These are phyloP conservation scores for Bovichtus variegatus DNA, from an alignment of 2,797 vertebrate genomes.

Conservation along the genomic window DNA sequence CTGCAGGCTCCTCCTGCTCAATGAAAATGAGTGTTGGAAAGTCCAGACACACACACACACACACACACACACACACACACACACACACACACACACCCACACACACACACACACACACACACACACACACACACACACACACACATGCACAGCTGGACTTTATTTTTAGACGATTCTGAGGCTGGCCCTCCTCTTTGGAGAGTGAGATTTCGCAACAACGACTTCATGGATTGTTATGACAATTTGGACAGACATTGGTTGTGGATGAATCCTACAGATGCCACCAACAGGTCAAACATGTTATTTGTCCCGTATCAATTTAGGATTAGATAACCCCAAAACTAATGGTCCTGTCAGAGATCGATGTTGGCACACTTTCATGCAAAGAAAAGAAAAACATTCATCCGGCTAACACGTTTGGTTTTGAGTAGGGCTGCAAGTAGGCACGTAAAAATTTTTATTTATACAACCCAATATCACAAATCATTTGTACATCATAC, in stretches of 20 bases:
- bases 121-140: neutral
- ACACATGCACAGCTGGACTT: neutral
- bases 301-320: neutral
- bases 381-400: neutral
- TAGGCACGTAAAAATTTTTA: too few relatives aligned
- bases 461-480: too few relatives aligned
- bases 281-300: neutral
- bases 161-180: neutral
- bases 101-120: neutral
- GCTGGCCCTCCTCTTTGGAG: neutral
- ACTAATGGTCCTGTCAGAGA: neutral
- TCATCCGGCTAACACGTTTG: neutral
- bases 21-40: constrained; percentile 10
- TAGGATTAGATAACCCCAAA: neutral
- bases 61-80: neutral
- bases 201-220: fast-evolving
- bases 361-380: neutral
- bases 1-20: constrained; percentile 24
- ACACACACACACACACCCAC: neutral
- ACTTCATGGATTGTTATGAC: neutral
- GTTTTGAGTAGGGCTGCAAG: too few relatives aligned
- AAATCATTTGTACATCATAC: too few relatives aligned
- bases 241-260: neutral
- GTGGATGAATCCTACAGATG: neutral
- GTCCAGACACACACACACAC: neutral